Evolutionary conservation across 2,113 vertebrate species (phyloP), one percentile per base, ranked within the genome.

Genomic region (Syngnathoides biaculeatus): DNA sequence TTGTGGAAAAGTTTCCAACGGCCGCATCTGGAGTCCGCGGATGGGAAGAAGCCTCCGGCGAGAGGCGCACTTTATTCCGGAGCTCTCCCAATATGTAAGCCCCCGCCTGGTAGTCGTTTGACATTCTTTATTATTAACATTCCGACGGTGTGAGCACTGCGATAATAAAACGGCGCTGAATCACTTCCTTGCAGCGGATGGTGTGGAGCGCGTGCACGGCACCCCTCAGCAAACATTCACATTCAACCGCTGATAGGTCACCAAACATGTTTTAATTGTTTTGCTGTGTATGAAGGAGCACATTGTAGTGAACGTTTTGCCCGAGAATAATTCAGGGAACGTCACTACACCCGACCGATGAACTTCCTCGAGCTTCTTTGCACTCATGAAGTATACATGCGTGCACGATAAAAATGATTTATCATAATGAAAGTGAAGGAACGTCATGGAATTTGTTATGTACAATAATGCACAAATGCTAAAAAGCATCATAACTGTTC

Each of bases 1-100:
- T 67, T 65, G 71, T 2, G 68, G 76, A 87, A 89, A 90, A 90
- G 85, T 90, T 90, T 89, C 76, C 74, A 53, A 48, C 30, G 38
- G 65, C 45, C 77, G 42, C 77, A 77, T 73, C 78, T 80, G 80
- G 85, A 83, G 78, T 69, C 78, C 38, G 74, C 82, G 45, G 79
- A 88, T 88, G 88, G 83, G 48, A 83, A 77, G 35, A 60, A 52
- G n/a, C 62, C 45, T 69, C 57, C 38, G 47, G 64, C 43, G 68
- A 20, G 47, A 63, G 82, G 76, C 72, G 72, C 83, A 72, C 74
- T 69, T 73, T 69, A 26, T 73, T 73, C 70, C 77, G 62, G 64
- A 74, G 61, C 1, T 73, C 80, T 74, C 38, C 43, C 79, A 80
- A 64, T 56, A 89, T 88, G 88, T 89, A 86, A 88, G 88, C 61